Conservation (phyloP, 2,888 invertebrate species). For the Eubasilissa splendida region DNA sequence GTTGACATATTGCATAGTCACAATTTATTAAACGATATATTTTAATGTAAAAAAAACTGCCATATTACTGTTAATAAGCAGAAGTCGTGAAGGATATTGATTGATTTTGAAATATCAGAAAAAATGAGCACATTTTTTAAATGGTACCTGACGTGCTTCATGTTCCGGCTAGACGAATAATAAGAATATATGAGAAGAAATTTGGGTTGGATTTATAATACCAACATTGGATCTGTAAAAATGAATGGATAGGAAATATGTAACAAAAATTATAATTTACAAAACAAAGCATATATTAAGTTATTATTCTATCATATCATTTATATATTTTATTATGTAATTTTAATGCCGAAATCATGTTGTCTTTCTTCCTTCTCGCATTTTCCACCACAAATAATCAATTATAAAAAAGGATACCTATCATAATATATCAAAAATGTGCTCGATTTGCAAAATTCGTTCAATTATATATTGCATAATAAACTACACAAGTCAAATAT, state of each 20-base stretch:
- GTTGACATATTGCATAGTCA: conserved; percentile 43
- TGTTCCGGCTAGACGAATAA: conserved; percentile 47
- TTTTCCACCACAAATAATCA: too few relatives aligned
- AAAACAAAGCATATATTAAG: conserved; percentile 42
- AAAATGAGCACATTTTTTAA: conserved; percentile 56
- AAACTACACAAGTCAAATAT: neutral
- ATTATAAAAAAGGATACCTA: too few relatives aligned
- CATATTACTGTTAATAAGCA: conserved; percentile 58
- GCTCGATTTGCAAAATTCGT: conserved; percentile 37
- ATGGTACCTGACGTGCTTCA: conserved; percentile 58
- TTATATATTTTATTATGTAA: conserved; percentile 35
- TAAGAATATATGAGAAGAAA: conserved; percentile 43
- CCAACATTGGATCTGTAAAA: conserved; percentile 45
- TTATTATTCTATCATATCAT: conserved; percentile 31
- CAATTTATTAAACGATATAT: conserved; percentile 51
- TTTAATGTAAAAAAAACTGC: conserved; percentile 57
- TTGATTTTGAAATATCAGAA: conserved; percentile 51
- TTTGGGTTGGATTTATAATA: conserved; percentile 39
- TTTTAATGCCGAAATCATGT: conserved; percentile 21
- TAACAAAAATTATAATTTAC: conserved; percentile 27
- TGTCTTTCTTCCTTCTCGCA: too few relatives aligned
- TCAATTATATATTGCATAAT: conserved; percentile 3
- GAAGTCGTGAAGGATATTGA: conserved; percentile 49
- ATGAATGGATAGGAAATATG: conserved; percentile 12
- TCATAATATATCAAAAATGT: conserved; percentile 25